Base-by-base conservation (phyloP, 2,888 invertebrate genomes). In the Tribolium freemani region DNA sequence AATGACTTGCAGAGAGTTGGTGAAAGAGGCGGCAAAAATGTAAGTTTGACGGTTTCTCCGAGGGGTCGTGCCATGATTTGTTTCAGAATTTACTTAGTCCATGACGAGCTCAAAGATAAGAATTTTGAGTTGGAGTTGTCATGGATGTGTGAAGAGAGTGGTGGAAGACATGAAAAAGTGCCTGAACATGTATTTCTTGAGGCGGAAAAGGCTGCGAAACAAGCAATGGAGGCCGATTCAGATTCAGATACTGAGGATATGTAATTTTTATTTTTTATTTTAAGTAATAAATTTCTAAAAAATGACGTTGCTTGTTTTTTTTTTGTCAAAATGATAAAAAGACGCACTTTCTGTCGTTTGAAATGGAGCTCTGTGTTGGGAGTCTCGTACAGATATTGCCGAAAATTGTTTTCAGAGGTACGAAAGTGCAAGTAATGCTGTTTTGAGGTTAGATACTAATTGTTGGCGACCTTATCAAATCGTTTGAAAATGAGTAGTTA, bases 21-120 rank as follows among this genome's bases (percentile, higher is more conserved):
- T 97, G 0, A 97, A 96, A 85, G 96, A 97, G 89, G 97, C 97
- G 31, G 97, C 98, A 11, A 95, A 96, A 89, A 96, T 96, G 93
- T 94, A 89, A 61, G 13, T n/a, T 26, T 26, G 10, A 46, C 45
- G 6, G 26, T 70, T 54, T 8, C 4, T 26, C 20, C 10, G 16
- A 5, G 3, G 5, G 1, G 13, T 13, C 1, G 3, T 30, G 1
- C 0, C 8, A 50, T 5, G 67, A 58, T 69, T 68, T 70, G 84
- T 90, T 86, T 13, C 85, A 94, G 94, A 77, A 93, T 96, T 83
- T 96, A 96, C 83, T 87, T 95, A 58, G 96, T 96, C 0, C 96
- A 96, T 79, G 96, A 96, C 84, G 96, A 99, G 86, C 89, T 98
- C 3, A 99, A 99, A 87, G 96, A 97, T 87, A 96, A 97, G 86